A percentile compares a stretch with the other conserved stretches of the same genome.
Evolutionary conservation across 1,140 invertebrate species (phyloP).

Genomic region (Aphis craccivora): DNA sequence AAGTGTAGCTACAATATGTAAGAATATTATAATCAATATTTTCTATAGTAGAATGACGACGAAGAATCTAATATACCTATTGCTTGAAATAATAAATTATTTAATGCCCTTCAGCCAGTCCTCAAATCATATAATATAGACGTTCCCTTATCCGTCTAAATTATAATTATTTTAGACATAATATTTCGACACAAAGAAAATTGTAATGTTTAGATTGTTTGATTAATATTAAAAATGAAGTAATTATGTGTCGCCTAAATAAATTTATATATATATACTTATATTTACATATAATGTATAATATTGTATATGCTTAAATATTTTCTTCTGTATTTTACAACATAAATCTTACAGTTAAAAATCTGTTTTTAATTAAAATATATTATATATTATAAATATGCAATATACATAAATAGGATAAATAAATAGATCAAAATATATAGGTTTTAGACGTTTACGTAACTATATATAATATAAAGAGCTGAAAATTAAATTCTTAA

Average conservation of each 20-base stretch:
- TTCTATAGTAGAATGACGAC: neutral
- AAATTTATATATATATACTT: too few species aligned
- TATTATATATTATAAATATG: too few species aligned
- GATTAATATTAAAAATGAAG: constrained; percentile 10
- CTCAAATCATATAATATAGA: neutral
- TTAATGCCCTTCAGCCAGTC: neutral
- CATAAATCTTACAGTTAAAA: neutral
- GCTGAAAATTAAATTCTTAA: neutral
- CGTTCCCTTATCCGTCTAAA: constrained; percentile 6
- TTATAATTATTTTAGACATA: neutral
- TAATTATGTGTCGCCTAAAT: neutral
- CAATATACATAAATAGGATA: too few species aligned
- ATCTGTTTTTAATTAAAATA: neutral
- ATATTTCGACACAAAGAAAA: neutral
- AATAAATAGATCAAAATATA: neutral
- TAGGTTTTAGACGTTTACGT: neutral
- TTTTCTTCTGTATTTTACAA: neutral
- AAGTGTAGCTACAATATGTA: neutral
- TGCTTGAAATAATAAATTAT: constrained; percentile 18
- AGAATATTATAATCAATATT: neutral
- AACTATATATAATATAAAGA: neutral
- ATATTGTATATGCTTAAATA: neutral
- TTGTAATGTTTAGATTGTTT: neutral
- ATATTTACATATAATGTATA: neutral
- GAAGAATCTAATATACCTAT: neutral